Percentiles rank a stretch among this genome's conserved stretches.
Evolutionary conservation across 2,797 vertebrate species (phyloP).

Genomic region (Neosilurus mollespiculum): DNA sequence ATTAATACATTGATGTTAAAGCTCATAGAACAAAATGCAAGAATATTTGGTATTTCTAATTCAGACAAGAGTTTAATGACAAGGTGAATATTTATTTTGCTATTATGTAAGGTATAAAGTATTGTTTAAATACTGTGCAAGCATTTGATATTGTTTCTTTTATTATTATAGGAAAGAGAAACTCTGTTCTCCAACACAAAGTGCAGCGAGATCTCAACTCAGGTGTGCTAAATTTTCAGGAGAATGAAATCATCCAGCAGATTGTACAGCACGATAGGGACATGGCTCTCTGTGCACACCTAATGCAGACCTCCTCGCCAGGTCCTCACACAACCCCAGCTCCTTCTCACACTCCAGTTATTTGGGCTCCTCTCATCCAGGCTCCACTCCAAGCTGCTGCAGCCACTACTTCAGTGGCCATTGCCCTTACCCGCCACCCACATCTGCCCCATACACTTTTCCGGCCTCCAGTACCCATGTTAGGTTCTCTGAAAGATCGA

Average conservation of each 20-base stretch:
- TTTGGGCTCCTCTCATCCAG: slow-evolving; percentile 95
- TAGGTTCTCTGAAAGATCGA: slow-evolving; percentile 75
- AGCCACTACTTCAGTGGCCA: slow-evolving; percentile 90
- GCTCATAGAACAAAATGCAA: neutral
- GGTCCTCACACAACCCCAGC: slow-evolving; percentile 63
- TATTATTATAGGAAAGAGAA: slow-evolving; percentile 84
- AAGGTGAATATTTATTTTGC: neutral
- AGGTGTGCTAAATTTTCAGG: slow-evolving; percentile 91
- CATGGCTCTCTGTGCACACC: slow-evolving; percentile 92
- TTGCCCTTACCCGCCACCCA: slow-evolving; percentile 90
- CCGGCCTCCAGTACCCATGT: slow-evolving; percentile 79
- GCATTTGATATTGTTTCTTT: slow-evolving; percentile 28
- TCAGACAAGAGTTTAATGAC: neutral
- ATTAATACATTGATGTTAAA: neutral
- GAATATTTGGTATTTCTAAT: neutral
- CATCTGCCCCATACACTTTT: slow-evolving; percentile 87
- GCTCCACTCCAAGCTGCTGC: slow-evolving; percentile 93
- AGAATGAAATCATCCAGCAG: slow-evolving; percentile 98
- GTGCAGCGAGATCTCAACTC: slow-evolving; percentile 97
- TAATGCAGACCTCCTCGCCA: slow-evolving; percentile 77
- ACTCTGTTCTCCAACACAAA: slow-evolving; percentile 92
- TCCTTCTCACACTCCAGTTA: slow-evolving; percentile 81
- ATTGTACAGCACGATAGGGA: slow-evolving; percentile 97
- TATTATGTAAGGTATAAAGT: neutral
- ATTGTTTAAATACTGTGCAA: neutral